Evolutionary conservation across 2,797 vertebrate species (phyloP).

Genomic region (Tadarida brasiliensis): DNA sequence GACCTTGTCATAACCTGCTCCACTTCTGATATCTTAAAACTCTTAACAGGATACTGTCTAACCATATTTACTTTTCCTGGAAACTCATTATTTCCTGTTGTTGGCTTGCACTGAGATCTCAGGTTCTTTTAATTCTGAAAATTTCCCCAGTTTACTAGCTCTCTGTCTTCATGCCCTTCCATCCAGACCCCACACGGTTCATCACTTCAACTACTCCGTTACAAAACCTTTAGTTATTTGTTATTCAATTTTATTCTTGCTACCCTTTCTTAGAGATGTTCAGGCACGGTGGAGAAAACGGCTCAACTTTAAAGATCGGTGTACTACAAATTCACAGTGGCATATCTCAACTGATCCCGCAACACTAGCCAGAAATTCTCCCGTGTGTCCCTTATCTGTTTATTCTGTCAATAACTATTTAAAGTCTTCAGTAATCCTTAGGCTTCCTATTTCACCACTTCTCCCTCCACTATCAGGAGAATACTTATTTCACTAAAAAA

Average conservation of each 20-base stretch:
- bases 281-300: not conserved
- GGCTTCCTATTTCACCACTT: not conserved
- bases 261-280: conserved; percentile 10
- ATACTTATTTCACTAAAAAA: not conserved
- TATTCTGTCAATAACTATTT: not conserved
- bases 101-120: not conserved
- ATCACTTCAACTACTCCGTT: not conserved
- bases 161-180: not conserved
- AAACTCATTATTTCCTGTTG: not conserved
- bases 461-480: not conserved
- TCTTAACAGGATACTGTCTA: not conserved
- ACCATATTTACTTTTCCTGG: not conserved
- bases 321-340: not conserved
- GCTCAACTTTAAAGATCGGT: not conserved
- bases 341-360: not conserved
- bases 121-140: not conserved
- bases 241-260: conserved; percentile 7
- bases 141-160: not conserved
- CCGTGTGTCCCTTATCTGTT: not conserved
- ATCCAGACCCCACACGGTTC: not conserved
- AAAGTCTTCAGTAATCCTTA: not conserved
- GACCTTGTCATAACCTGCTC: not conserved
- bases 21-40: not conserved
- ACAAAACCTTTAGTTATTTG: conserved; percentile 11
- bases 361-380: not conserved